Conservation (phyloP, 2,797 vertebrate genomes). For the Myotis planiceps region DNA sequence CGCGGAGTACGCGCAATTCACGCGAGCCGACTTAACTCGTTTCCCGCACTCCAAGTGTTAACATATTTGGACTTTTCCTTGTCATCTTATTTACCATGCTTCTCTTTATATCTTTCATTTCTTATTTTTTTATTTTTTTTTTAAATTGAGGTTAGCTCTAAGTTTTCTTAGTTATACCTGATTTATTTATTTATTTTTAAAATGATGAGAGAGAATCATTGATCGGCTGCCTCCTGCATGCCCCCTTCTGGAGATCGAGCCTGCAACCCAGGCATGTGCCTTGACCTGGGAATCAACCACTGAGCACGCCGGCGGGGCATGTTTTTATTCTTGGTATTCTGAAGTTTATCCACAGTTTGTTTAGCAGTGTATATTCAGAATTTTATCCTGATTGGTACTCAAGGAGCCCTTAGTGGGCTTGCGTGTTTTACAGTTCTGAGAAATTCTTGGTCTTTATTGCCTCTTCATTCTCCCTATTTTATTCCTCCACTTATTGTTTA, state of each 20-base stretch:
- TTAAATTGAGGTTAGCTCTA: not conserved
- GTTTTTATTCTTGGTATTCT: not conserved
- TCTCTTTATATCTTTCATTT: not conserved
- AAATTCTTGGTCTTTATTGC: slow-evolving; percentile 30
- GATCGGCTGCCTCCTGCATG: not conserved
- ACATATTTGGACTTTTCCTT: not conserved
- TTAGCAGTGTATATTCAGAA: not conserved
- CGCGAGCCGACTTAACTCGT: too few relatives aligned
- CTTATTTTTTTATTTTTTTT: slow-evolving; percentile 21
- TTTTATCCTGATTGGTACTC: not conserved
- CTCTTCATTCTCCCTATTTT: not conserved
- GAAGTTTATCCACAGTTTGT: not conserved
- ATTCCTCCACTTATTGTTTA: not conserved
- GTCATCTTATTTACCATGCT: not conserved
- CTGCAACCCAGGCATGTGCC: not conserved
- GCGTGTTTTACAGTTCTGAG: slow-evolving; percentile 38
- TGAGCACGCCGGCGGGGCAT: not conserved
- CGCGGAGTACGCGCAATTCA: too few relatives aligned
- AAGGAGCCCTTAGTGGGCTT: not conserved
- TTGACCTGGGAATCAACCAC: not conserved
- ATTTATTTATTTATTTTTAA: not conserved
- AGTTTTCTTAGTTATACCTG: not conserved
- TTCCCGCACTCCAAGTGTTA: too few relatives aligned
- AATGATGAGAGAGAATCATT: not conserved
- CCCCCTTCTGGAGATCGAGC: not conserved